phyloP scores from a whole-genome alignment of 1,140 invertebrate genomes.

The Chelonus insularis region DNA sequence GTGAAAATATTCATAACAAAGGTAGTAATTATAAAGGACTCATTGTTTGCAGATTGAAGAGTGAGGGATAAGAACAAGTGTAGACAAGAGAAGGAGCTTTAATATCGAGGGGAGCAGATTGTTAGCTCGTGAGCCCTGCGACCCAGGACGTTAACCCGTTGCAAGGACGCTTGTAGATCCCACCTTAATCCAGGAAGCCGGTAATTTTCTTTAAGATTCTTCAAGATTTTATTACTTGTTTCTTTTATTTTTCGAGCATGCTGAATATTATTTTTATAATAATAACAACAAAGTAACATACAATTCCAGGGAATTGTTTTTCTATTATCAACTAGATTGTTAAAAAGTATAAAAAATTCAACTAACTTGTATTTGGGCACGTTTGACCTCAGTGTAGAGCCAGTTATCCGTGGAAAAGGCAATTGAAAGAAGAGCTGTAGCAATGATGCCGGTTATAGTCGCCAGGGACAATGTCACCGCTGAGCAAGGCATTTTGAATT shows the following conservation, averaged over 20 bases:
- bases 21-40: conserved; percentile 10
- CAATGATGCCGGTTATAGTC: conserved; percentile 90
- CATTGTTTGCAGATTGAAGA: background rate
- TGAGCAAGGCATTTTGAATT: conserved; percentile 84
- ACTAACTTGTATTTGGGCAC: conserved; percentile 82
- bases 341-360: background rate
- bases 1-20: background rate
- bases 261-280: background rate
- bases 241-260: background rate
- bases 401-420: conserved; percentile 95
- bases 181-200: conserved; percentile 25
- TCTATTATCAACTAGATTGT: background rate
- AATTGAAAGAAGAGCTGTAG: conserved; percentile 86
- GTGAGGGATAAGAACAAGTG: background rate
- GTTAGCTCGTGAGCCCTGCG: conserved; percentile 5
- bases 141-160: conserved; percentile 31
- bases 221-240: background rate
- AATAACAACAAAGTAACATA: background rate
- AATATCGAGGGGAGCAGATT: background rate
- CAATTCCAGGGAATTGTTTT: background rate
- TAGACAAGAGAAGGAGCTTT: background rate
- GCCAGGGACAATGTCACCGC: conserved; percentile 91
- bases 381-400: conserved; percentile 88
- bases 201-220: conserved; percentile 26
- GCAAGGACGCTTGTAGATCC: conserved; percentile 28